phyloP scores from a whole-genome alignment of 2,888 invertebrate genomes.

The Helicoverpa assulta region DNA sequence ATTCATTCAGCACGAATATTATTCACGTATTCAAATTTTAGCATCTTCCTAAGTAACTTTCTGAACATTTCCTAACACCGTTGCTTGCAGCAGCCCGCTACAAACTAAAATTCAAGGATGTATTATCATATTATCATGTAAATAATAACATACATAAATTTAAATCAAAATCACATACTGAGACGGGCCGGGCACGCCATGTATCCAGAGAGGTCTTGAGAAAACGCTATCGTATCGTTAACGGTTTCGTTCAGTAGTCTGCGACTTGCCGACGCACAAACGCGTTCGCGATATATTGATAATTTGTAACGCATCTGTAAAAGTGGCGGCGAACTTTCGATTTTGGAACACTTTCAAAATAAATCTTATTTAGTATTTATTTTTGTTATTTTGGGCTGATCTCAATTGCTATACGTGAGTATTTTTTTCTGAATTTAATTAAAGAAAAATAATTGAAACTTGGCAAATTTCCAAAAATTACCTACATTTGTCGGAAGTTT shows the following conservation, averaged over 20 bases:
- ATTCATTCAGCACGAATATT: too few relatives aligned
- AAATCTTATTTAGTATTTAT: conserved; percentile 15
- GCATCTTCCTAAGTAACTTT: too few relatives aligned
- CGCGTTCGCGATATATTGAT: conserved; percentile 44
- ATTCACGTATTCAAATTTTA: too few relatives aligned
- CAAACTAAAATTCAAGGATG: conserved; percentile 10
- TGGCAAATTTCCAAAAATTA: too few relatives aligned
- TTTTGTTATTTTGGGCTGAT: conserved; percentile 10
- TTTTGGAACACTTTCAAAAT: conserved; percentile 29
- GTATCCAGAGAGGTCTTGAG: conserved; percentile 24
- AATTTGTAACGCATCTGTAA: background rate
- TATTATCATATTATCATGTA: conserved; percentile 32
- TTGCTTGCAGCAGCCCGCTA: background rate
- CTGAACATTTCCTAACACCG: conserved; percentile 17
- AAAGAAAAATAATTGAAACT: too few relatives aligned
- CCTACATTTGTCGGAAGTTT: too few relatives aligned
- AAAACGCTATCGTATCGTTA: conserved; percentile 34
- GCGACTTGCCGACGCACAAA: conserved; percentile 50
- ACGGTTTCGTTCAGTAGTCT: conserved; percentile 52
- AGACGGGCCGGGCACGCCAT: conserved; percentile 14
- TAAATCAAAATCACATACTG: conserved; percentile 47
- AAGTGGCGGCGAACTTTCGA: conserved; percentile 38
- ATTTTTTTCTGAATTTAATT: background rate
- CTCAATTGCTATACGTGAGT: conserved; percentile 28
- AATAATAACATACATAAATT: conserved; percentile 23